Base-by-base conservation (phyloP, 2,797 vertebrate genomes). In the Kryptolebias ocellatus region DNA sequence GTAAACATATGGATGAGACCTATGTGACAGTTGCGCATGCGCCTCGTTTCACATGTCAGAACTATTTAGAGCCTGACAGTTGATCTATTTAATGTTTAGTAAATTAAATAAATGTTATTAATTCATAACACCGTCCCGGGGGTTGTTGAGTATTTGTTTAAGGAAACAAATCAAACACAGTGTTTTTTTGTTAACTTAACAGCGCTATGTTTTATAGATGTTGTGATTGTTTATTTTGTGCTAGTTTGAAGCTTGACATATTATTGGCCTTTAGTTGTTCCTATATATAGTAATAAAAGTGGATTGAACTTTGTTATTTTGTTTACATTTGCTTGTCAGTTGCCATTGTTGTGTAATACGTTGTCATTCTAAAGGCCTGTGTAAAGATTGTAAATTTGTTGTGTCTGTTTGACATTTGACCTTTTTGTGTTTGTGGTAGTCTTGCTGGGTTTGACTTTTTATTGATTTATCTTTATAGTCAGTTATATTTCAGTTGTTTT, bases 1-100 rank as follows among this genome's bases (percentile, higher is more conserved):
- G 65, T 88, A 87, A 90, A 89, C 88, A 89, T 73, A 84, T 73
- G 74, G 66, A 74, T 18, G 72, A 34, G 74, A 67, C 44, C 31
- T 17, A 18, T 63, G 67, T 74, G 74, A 70, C 67, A 78, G 61
- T 10, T 60, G 78, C 83, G 80, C 88, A 86, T 84, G 86, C 85
- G 85, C 66, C 0, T 6, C 65, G 37, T 64, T 53, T 70, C 69
- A 54, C 42, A 57, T 84, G 79, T 83, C 74, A 75, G 28, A 45
- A 2, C 18, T 47, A 18, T 52, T 14, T 29, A 53, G 10, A 61
- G 5, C 28, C 28, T 37, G 42, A 52, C 27, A 70, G 20, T 37
- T 70, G 47, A 39, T 53, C 24, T 17, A 10, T 68, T 49, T 29
- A 60, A 24, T 39, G 2, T 50, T 37, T 57, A 1, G 28, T 57